Base-by-base conservation (phyloP, 37 sponge, comb jelly and placozoan species). In the Mnemiopsis leidyi region DNA sequence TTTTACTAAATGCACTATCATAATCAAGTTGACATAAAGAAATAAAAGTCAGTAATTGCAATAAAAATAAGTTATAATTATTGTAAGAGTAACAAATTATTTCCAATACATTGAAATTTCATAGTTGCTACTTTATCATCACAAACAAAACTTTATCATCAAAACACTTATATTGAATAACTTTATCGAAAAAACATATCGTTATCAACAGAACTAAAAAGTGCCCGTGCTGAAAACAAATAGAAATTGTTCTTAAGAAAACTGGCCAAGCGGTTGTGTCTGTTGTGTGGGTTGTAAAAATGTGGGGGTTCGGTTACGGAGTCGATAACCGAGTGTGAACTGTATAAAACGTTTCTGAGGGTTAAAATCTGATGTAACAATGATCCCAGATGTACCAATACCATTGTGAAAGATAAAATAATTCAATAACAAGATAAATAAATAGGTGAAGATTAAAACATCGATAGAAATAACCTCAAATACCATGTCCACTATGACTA, bases 61-160 rank as follows among this genome's bases (percentile, higher is more conserved):
- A 69, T 69, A 25, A 69, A 69, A 69, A 69, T 69, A 69, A 69
- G 73, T 69, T 69, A 69, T 69, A 25, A 69, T 69, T 28, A 69
- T 25, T 28, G 73, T 69, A 69, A 69, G 29, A 69, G 24, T 28
- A 69, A 28, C 73, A 69, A 69, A 28, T 69, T 25, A 69, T 28
- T 69, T 69, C 73, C 73, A 69, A 69, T 21, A 69, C 73, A 69
- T 69, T 69, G 73, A 69, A 69, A 69, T 69, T 69, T 28, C 21
- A 69, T 25, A 69, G 2, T 69, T 69, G 29, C 29, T 25, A 28
- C 73, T 25, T 69, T 69, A 69, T n/a, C 3, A 25, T 69, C 73
- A 69, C 29, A 69, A 69, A 69, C 73, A 69, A 69, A 69, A 69
- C 73, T 69, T 69, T 21, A 69, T 69, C 73, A 69, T 69, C 73